Conservation (phyloP, 2,797 vertebrate species). For the Mus spretus region DNA sequence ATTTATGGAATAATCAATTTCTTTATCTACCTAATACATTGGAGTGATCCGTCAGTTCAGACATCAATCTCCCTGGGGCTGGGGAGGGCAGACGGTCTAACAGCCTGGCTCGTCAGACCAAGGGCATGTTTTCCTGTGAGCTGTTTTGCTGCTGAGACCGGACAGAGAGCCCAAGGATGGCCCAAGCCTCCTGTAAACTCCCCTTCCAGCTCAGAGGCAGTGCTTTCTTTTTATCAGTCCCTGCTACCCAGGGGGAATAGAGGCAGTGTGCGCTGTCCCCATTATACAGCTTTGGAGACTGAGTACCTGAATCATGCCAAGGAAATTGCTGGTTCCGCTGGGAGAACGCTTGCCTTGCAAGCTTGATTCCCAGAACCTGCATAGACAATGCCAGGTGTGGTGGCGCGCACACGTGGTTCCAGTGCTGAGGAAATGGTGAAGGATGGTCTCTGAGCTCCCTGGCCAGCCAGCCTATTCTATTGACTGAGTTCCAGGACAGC, state of each 20-base stretch:
- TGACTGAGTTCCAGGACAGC: not conserved
- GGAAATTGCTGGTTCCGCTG: not conserved
- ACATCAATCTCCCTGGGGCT: constrained; percentile 92
- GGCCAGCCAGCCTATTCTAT: not conserved
- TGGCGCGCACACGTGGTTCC: not conserved
- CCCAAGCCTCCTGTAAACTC: not conserved
- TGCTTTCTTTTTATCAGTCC: not conserved
- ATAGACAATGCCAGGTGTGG: not conserved
- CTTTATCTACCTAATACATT: constrained; percentile 95
- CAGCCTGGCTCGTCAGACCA: constrained; percentile 27
- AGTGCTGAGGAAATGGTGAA: not conserved
- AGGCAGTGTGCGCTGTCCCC: rapidly evolving
- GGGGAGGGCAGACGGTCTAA: constrained; percentile 16
- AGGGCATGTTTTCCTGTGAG: constrained; percentile 44
- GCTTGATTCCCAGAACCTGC: not conserved
- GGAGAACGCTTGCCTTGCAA: not conserved
- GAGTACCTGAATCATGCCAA: not conserved
- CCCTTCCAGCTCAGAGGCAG: not conserved
- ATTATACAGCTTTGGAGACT: not conserved
- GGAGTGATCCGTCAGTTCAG: constrained; percentile 93
- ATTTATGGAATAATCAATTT: constrained; percentile 96
- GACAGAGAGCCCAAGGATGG: not conserved
- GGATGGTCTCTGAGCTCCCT: too few species aligned
- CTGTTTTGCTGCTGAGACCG: not conserved
- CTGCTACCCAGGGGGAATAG: not conserved